phyloP scores from a whole-genome alignment of 2,113 vertebrate species.

The Hystrix cristata region DNA sequence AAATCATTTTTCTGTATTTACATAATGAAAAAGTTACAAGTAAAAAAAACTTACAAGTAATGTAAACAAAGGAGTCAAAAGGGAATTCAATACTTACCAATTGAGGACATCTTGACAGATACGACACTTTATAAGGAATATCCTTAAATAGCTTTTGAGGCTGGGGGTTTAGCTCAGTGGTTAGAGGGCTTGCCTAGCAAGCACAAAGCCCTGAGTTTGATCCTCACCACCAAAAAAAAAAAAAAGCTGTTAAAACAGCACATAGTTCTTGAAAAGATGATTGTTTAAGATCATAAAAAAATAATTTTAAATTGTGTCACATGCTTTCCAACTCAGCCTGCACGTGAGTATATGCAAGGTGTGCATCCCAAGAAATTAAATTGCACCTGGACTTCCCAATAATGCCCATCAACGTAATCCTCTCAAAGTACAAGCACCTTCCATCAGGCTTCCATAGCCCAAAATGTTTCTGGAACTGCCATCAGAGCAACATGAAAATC shows the following conservation, averaged over 20 bases:
- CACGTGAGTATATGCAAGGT: neutral
- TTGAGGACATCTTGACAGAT: slow-evolving; percentile 36
- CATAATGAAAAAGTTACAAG: slow-evolving; percentile 69
- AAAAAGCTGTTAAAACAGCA: slow-evolving; percentile 20
- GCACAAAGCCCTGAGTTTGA: no score
- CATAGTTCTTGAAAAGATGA: slow-evolving; percentile 51
- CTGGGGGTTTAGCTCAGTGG: no score
- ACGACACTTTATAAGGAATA: slow-evolving; percentile 43
- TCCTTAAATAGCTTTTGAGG: slow-evolving; percentile 13
- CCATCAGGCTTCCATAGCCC: neutral
- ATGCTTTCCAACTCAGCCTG: neutral
- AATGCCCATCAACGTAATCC: neutral
- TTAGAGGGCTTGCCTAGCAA: no score
- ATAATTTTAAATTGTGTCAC: slow-evolving; percentile 34
- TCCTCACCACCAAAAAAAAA: no score
- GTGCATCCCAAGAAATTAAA: slow-evolving; percentile 8
- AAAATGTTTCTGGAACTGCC: slow-evolving; percentile 8
- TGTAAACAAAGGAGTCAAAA: slow-evolving; percentile 64
- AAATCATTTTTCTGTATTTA: slow-evolving; percentile 77
- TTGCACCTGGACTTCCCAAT: neutral
- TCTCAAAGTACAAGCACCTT: neutral
- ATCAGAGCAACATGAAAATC: neutral
- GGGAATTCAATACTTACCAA: slow-evolving; percentile 35
- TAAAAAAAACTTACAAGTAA: slow-evolving; percentile 38
- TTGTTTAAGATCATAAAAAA: slow-evolving; percentile 23